Conservation (phyloP, 2,888 invertebrate genomes). For the Drosophila meridiana region DNA sequence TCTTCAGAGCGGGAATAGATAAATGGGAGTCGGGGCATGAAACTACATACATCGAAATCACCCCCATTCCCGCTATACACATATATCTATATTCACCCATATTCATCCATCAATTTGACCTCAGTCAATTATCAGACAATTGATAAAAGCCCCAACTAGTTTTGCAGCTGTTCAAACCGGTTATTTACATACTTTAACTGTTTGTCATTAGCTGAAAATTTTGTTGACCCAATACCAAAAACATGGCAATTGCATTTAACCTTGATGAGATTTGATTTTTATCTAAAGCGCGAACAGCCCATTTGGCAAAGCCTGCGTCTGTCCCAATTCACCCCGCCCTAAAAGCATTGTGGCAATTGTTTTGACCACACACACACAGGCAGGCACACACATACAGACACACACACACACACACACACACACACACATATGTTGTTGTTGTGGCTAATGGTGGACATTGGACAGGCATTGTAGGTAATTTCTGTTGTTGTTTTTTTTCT, state of each 20-base stretch:
- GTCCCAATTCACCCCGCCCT: background rate
- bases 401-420: constrained; percentile 37
- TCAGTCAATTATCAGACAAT: background rate
- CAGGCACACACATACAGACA: constrained; percentile 33
- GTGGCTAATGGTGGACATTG: constrained; percentile 46
- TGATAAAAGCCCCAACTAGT: constrained; percentile 7
- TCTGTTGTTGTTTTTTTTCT: constrained; percentile 16
- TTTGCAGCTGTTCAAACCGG: background rate
- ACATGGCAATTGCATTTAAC: constrained; percentile 22
- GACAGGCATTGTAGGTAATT: constrained; percentile 71
- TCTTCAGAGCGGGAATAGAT: too few species aligned
- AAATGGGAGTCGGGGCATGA: too few species aligned
- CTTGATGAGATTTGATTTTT: constrained; percentile 44
- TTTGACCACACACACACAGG: constrained; percentile 25
- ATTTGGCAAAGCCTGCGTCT: constrained; percentile 34
- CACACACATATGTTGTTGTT: constrained; percentile 28
- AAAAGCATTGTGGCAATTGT: constrained; percentile 34
- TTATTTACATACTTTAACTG: background rate
- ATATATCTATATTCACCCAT: background rate
- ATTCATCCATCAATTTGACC: background rate
- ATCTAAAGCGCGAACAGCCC: constrained; percentile 65
- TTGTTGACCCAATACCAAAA: constrained; percentile 38
- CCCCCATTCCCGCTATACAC: background rate
- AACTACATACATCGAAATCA: too few species aligned
- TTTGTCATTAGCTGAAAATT: constrained; percentile 22